Evolutionary conservation across 2,113 vertebrate species (phyloP), one percentile per base, ranked within the genome.

Genomic region (Sebastes schlegelii): DNA sequence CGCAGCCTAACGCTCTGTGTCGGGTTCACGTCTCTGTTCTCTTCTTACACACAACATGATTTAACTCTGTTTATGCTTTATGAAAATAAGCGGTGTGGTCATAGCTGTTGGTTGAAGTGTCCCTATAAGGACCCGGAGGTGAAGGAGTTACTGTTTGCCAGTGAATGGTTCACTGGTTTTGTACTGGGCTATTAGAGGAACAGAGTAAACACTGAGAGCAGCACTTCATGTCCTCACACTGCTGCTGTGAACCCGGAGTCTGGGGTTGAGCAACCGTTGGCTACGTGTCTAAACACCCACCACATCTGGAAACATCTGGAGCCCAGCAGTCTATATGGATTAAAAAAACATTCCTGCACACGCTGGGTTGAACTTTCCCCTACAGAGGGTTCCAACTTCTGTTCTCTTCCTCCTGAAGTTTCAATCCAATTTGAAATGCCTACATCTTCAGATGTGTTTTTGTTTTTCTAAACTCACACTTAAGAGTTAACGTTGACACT

Each of bases 1-100:
- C 91, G 95, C 95, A 94, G 89, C 93, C 90, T 78, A 67, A 85
- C 0, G 19, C 13, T 77, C 26, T 70, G n/a, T n/a, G n/a, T 72
- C n/a, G 8, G 45, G 6, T 19, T 76, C 16, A 51, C 3, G 77
- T 58, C 23, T 76, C 62, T 48, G 2, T 23, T 63, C 11, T 55
- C 40, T 4, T 67, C n/a, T 34, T 5, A 26, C 4, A 3, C 40
- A 40, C 55, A 0, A 51, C 16, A 72, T 34, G 12, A 17, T 26
- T 43, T 4, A 17, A 5, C 14, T 48, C 16, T 43, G 19, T 8
- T 11, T 1, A 3, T n/a, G 40, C 23, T 7, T 51, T 14, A 19
- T 42, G 7, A 6, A 7, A 48, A 21, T n/a, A 57, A 55, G 23
- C 19, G 16, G 40, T 55, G 11, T n/a, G 61, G 42, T 14, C 14